These are phyloP conservation scores for Pimephales promelas DNA, from an alignment of 2,113 vertebrate species.

Conservation along the genomic window DNA sequence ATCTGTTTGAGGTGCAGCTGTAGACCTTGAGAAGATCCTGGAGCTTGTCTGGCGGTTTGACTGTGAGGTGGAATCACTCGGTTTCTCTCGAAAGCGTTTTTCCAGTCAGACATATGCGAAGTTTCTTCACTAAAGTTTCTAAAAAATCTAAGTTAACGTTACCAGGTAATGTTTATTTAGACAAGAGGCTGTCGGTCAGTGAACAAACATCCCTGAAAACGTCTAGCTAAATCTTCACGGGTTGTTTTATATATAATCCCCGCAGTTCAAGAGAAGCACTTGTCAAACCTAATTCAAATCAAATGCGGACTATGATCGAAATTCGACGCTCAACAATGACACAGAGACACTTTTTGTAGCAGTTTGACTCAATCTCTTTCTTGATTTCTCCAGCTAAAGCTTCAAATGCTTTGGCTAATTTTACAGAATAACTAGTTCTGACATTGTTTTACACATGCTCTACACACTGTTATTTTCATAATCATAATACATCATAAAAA, in stretches of 20 bases:
- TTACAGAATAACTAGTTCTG: not conserved
- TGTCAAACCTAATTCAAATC: not conserved
- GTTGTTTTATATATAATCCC: conserved; percentile 4
- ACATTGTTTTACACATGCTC: not conserved
- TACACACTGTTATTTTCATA: not conserved
- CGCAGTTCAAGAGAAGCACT: not conserved
- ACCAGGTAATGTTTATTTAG: not conserved
- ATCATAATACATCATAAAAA: not conserved
- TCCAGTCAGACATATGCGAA: conserved; percentile 73
- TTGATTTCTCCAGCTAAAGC: not conserved
- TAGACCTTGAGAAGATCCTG: conserved; percentile 70
- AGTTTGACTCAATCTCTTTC: not conserved
- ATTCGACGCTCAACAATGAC: not conserved
- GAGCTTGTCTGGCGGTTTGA: conserved; percentile 69
- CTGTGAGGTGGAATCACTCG: conserved; percentile 74
- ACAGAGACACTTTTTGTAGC: not conserved
- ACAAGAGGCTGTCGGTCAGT: not conserved
- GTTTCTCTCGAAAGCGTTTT: conserved; percentile 67
- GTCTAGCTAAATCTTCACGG: not conserved
- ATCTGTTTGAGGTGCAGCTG: conserved; percentile 77
- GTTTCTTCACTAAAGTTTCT: not conserved
- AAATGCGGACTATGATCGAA: not conserved
- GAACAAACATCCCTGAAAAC: not conserved
- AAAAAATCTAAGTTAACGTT: not conserved
- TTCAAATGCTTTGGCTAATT: not conserved